Conservation (phyloP, 2,888 invertebrate species). For the Latheticus oryzae region DNA sequence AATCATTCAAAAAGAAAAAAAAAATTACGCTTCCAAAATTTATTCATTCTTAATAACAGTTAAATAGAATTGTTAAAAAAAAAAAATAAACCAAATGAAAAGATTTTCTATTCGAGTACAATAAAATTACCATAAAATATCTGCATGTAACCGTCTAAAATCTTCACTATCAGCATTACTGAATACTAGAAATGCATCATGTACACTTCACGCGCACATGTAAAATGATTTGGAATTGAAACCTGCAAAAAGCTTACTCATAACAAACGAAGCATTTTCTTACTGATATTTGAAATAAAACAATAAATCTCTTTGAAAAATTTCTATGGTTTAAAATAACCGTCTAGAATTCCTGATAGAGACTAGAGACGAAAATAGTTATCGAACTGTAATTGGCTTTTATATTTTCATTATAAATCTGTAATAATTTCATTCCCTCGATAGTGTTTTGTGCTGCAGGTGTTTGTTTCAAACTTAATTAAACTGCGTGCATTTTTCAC, state of each 20-base stretch:
- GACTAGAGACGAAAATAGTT: constrained; percentile 54
- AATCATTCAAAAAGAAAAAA: no score
- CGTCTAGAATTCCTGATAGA: constrained; percentile 60
- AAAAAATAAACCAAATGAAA: no score
- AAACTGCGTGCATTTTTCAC: constrained; percentile 47
- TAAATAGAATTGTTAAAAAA: no score
- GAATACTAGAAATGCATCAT: constrained; percentile 32
- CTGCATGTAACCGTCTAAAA: constrained; percentile 34
- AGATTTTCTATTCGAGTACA: no score
- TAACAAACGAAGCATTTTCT: constrained; percentile 56
- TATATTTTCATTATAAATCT: constrained; percentile 44
- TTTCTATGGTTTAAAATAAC: constrained; percentile 57
- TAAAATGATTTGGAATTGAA: constrained; percentile 38
- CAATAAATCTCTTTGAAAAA: constrained; percentile 57
- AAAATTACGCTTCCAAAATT: constrained; percentile 46
- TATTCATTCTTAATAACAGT: no score
- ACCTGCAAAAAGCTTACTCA: constrained; percentile 43
- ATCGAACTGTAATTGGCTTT: constrained; percentile 38
- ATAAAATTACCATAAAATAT: constrained; percentile 38
- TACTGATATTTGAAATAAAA: constrained; percentile 60
- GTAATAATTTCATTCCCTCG: constrained; percentile 37
- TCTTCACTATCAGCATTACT: constrained; percentile 23
- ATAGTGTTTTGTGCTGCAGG: constrained; percentile 45
- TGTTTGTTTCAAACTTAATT: constrained; percentile 45
- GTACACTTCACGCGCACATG: constrained; percentile 39